A percentile compares a stretch with the other conserved stretches of the same genome.
Conservation (phyloP, 1,140 invertebrate genomes). For the Rhagoletis pomonella region DNA sequence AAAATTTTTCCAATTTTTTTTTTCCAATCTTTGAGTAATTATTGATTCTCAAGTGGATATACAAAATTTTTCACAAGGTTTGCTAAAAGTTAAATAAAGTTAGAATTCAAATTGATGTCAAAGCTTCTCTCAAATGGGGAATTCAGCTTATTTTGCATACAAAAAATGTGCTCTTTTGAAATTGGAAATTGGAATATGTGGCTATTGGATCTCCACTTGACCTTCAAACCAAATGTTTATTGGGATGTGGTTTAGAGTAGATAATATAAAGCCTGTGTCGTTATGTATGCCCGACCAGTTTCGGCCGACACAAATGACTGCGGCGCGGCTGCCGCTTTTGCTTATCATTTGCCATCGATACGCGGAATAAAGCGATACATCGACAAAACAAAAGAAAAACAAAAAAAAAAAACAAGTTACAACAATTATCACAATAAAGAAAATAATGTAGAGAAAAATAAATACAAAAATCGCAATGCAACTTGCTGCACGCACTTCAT, state of each 20-base stretch:
- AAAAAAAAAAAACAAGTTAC: slow-evolving; percentile 13
- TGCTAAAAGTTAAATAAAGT: too few relatives aligned
- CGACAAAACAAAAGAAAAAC: not conserved
- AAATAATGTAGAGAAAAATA: not conserved
- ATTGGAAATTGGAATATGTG: not conserved
- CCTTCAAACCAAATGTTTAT: too few relatives aligned
- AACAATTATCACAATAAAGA: slow-evolving; percentile 46
- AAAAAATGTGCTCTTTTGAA: not conserved
- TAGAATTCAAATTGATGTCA: too few relatives aligned
- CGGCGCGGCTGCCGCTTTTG: slow-evolving; percentile 15
- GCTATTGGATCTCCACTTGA: too few relatives aligned
- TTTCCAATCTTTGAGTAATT: too few relatives aligned
- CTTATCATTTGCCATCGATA: slow-evolving; percentile 48
- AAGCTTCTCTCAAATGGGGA: too few relatives aligned
- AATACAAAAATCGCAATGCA: slow-evolving; percentile 7
- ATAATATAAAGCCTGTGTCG: not conserved
- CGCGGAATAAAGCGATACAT: slow-evolving; percentile 44
- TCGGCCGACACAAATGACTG: not conserved
- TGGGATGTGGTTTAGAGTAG: not conserved
- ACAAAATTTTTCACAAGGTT: too few relatives aligned
- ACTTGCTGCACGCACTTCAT: slow-evolving; percentile 42
- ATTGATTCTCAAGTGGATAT: too few relatives aligned
- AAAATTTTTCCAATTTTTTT: too few relatives aligned
- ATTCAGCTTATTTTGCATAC: too few relatives aligned
- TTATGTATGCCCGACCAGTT: not conserved